Base-by-base conservation (phyloP, 2,797 vertebrate species). In the Petrocephalus sullivani region DNA sequence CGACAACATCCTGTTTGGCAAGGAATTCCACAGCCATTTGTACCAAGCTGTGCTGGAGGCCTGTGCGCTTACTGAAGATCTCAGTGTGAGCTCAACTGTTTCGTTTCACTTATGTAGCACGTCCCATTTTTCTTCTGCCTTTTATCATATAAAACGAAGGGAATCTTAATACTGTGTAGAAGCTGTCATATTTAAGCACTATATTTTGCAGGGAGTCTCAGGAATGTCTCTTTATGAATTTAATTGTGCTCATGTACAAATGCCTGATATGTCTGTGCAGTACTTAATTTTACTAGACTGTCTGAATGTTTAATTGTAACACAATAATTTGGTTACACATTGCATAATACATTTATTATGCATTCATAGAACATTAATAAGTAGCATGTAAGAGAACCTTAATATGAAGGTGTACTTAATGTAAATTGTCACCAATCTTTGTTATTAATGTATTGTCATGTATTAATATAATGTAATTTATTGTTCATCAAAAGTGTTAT, bases 1-100 rank as follows among this genome's bases (percentile, higher is more conserved):
- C 33, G 96, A 98, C 92, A 99, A 99, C 93, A 97, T 99, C 90
- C 94, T 99, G 90, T 99, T 99, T 90, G 98, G 98, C 83, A 97
- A 93, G 91, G 91, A 95, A 21, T 97, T 96, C 54, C 91, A 98
- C 16, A 93, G 94, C 23, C 90, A 51, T 60, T 94, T 97, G 51
- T 99, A 99, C 60, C 91, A 95, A 89, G 91, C 96, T 4, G 98
- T 98, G 90, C 92, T 98, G 4, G 96, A 98, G 87, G 98, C 98
- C 90, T 99, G 98, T 8, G 97, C 97, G 1, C 97, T 99, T 23
- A 91, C 93, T 0, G 96, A 98, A 1, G 98, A 99, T 92, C 95
- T 99, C 88, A 96, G 93, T 0, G 98, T 99, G 94, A 92, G 97
- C 94, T 86, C 33, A 82, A 41, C 21, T 54, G 61, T 37, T 81